Percentiles rank a stretch among this genome's conserved stretches.
Conservation (phyloP, 2,113 vertebrate genomes). For the Gambusia holbrooki region DNA sequence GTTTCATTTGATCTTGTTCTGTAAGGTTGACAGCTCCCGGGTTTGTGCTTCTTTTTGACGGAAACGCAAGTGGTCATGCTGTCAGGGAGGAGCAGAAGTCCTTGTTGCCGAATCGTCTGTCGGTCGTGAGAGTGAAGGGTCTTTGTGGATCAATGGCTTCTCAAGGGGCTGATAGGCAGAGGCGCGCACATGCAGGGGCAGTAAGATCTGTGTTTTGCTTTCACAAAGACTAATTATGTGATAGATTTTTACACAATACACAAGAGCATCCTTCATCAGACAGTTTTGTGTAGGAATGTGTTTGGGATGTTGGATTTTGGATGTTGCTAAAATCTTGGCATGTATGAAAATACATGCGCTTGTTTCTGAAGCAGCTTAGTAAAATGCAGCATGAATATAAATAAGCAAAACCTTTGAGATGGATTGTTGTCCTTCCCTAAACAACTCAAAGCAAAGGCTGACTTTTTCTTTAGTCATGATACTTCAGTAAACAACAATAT, state of each 20-base stretch:
- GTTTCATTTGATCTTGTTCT: constrained; percentile 52
- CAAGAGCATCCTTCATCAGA: constrained; percentile 15
- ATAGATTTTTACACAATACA: constrained; percentile 39
- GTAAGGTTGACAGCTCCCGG: constrained; percentile 47
- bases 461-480: background rate
- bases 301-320: constrained; percentile 11
- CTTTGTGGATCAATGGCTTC: constrained; percentile 66
- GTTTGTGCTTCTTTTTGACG: constrained; percentile 41
- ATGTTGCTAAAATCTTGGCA: background rate
- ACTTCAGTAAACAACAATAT: background rate
- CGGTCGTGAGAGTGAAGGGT: constrained; percentile 53
- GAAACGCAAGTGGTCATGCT: constrained; percentile 55
- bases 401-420: no score
- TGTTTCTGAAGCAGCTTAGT: no score
- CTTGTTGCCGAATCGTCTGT: constrained; percentile 49
- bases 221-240: constrained; percentile 18
- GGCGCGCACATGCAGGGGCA: constrained; percentile 45
- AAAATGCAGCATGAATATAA: no score
- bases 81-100: constrained; percentile 53
- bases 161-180: constrained; percentile 52
- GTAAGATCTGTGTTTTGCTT: constrained; percentile 31
- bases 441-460: no score
- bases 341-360: no score
- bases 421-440: no score
- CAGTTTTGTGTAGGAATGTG: constrained; percentile 4